Conservation (phyloP, 2,113 vertebrate genomes). For the Nycticorax nycticorax region DNA sequence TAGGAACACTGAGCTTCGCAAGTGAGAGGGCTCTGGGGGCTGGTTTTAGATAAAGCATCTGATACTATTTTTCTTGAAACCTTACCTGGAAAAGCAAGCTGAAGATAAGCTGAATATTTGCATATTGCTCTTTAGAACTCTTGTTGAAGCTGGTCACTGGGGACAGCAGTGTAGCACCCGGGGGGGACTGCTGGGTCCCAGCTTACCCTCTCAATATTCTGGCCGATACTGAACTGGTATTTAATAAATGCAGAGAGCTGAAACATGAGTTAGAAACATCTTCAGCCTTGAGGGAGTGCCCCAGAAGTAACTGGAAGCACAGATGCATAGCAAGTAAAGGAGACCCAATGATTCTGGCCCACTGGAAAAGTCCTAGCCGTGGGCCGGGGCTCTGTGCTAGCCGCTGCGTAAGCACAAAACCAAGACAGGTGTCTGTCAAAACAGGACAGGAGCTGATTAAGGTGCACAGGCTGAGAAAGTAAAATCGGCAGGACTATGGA, state of each 20-base stretch:
- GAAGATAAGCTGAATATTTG: conserved; percentile 9
- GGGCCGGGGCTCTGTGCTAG: not conserved
- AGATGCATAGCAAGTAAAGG: not conserved
- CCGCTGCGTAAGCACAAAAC: not conserved
- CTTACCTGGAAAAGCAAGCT: conserved; percentile 49
- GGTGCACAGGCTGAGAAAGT: not conserved
- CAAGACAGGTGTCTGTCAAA: not conserved
- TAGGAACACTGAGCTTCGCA: not conserved
- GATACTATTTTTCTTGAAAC: conserved; percentile 64
- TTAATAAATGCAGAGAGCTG: not conserved
- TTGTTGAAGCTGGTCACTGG: not conserved
- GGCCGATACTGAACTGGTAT: not conserved
- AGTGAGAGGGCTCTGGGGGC: not conserved
- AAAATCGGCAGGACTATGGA: not conserved
- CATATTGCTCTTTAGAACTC: not conserved
- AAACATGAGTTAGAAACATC: not conserved
- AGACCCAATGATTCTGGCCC: not conserved
- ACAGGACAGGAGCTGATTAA: not conserved
- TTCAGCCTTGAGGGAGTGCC: not conserved
- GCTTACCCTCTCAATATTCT: not conserved
- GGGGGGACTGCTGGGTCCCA: not conserved
- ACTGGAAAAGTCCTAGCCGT: not conserved
- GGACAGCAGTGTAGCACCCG: not conserved
- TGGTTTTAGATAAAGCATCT: conserved; percentile 29
- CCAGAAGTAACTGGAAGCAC: not conserved